Conservation (phyloP, 2,113 vertebrate species). For the Gavialis gangeticus region DNA sequence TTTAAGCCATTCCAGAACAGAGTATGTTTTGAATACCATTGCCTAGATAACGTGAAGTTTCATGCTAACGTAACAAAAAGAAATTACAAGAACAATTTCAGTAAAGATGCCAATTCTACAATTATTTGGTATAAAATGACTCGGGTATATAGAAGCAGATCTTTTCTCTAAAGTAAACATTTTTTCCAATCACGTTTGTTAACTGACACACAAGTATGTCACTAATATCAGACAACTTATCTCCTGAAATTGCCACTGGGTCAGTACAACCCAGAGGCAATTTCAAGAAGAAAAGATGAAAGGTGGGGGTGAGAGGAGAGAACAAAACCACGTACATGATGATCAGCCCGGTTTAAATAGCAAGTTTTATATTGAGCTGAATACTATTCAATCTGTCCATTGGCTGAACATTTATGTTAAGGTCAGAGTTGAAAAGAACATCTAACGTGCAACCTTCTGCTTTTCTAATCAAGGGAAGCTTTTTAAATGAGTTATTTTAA, state of each 20-base stretch:
- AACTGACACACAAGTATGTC: not conserved
- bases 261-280: not conserved
- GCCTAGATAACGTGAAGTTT: not conserved
- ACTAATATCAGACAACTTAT: not conserved
- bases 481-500: not conserved
- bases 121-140: not conserved
- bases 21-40: too few species aligned
- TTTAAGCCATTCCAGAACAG: rapidly evolving
- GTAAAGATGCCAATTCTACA: not conserved
- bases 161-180: not conserved
- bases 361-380: not conserved
- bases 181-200: not conserved
- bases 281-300: not conserved
- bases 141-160: not conserved
- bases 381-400: not conserved
- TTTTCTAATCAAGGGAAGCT: not conserved
- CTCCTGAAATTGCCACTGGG: not conserved
- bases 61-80: not conserved
- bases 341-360: not conserved
- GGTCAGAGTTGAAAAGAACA: not conserved
- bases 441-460: not conserved
- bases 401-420: not conserved
- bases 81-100: not conserved
- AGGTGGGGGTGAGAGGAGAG: not conserved
- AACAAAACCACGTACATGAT: not conserved